A percentile compares a stretch with the other conserved stretches of the same genome.
Conservation (phyloP, 2,797 vertebrate genomes). For the Onychomys leucogaster region DNA sequence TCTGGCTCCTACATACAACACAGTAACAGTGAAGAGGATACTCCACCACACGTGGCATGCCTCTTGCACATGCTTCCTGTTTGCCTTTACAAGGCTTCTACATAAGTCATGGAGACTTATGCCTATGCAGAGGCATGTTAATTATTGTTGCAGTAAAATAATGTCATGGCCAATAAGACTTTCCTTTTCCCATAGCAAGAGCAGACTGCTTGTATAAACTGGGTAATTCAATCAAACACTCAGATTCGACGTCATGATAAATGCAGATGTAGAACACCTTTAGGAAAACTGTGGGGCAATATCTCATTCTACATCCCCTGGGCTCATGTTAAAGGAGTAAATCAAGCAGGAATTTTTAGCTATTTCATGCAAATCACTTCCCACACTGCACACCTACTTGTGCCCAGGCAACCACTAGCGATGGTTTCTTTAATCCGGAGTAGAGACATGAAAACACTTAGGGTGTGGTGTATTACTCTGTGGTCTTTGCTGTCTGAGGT, state of each 20-base stretch:
- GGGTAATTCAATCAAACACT: constrained; percentile 48
- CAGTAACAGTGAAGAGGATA: constrained; percentile 23
- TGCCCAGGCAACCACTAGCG: not conserved
- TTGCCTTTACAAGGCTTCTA: constrained; percentile 25
- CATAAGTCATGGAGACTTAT: constrained; percentile 60
- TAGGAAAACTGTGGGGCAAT: not conserved
- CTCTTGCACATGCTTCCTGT: constrained; percentile 42
- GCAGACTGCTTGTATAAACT: constrained; percentile 40
- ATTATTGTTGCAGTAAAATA: constrained; percentile 40
- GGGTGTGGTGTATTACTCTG: not conserved
- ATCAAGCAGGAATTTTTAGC: constrained; percentile 19
- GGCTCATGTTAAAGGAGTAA: constrained; percentile 58
- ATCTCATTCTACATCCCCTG: constrained; percentile 16
- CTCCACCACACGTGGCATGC: not conserved
- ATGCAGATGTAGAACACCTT: constrained; percentile 9
- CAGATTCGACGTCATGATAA: not conserved
- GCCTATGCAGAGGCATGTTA: not conserved
- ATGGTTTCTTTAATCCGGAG: not conserved
- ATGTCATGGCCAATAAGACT: constrained; percentile 29
- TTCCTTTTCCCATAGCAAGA: constrained; percentile 5
- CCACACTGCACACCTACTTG: not conserved
- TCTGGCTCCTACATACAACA: not conserved
- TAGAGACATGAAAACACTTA: not conserved
- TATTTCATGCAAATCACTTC: not conserved
- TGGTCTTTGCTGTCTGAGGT: not conserved